Evolutionary conservation across 2,797 vertebrate genomes (phyloP), one percentile per base, ranked within the genome.

Genomic region (Todus mexicanus): DNA sequence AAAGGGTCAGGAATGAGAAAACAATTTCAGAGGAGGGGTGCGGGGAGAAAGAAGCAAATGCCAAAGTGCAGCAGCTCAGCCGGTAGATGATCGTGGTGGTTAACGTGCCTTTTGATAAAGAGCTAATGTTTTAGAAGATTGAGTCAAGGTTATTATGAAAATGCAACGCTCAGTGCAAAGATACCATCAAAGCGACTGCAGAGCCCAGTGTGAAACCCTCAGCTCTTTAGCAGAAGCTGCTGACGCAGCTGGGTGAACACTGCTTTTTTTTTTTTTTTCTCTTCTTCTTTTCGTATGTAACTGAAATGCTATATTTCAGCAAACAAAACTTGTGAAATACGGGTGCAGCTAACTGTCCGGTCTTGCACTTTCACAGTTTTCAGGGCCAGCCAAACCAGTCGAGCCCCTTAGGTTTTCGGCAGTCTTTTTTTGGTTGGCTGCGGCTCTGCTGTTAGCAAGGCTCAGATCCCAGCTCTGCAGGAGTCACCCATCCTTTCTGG

Each of bases 1-100:
- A 75, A 88, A 93, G 90, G 81, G 83, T 95, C 94, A 95, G 87
- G 87, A 89, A 94, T 87, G 92, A 75, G 88, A 91, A 95, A 93
- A 92, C 89, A 81, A 64, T 95, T 93, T 93, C 0, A 2, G 86
- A 71, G 75, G 74, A 69, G 82, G 89, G 74, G 53, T 83, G 76
- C 5, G 31, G 81, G 72, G 87, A 89, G 69, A 40, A 69, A 81
- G 91, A 69, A 68, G 92, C 86, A 95, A 92, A 96, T 86, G 82
- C 80, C 94, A 76, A 92, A 94, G 91, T 84, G 78, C 84, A 91
- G 82, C 84, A 84, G 89, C 91, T 87, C 22, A 22, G 87, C 70
- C 4, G 17, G 69, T 71, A 95, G 84, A 87, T 37, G 87, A 80
- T 93, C 0, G 2, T 4, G 16, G 92, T 80, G 59, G 94, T 92